Conservation (phyloP, 2,113 vertebrate species). For the Malurus elegans region DNA sequence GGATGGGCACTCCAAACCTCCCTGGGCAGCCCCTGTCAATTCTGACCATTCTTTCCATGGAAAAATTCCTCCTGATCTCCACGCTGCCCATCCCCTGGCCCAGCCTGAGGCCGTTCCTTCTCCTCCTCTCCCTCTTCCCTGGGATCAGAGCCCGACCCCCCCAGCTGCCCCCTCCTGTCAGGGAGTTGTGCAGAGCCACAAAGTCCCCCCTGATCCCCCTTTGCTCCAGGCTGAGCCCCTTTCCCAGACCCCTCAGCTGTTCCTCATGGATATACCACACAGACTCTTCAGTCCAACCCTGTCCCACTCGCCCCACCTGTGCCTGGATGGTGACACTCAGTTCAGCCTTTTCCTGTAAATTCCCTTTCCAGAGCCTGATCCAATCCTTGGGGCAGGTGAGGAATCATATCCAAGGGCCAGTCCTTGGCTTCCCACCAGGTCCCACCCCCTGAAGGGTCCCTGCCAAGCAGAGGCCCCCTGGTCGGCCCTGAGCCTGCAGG, state of each 20-base stretch:
- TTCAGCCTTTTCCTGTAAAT: background rate
- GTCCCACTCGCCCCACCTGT: background rate
- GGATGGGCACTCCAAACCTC: background rate
- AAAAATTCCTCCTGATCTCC: background rate
- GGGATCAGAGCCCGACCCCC: background rate
- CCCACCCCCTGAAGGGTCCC: background rate
- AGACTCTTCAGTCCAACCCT: background rate
- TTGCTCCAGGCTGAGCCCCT: background rate
- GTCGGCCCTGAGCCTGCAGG: background rate
- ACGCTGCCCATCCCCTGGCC: accelerated
- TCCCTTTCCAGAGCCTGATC: background rate
- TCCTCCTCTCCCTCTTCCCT: background rate
- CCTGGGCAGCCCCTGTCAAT: background rate
- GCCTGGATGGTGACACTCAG: accelerated
- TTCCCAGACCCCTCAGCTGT: background rate
- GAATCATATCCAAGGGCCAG: background rate
- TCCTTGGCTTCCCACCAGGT: background rate
- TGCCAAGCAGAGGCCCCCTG: background rate
- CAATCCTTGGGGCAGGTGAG: background rate
- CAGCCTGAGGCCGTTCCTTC: background rate
- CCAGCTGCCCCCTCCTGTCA: background rate
- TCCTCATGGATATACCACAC: background rate
- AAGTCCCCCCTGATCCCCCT: background rate
- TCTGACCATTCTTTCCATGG: accelerated
- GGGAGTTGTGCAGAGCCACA: background rate